Conservation (phyloP, 2,113 vertebrate species). For the Alligator sinensis region DNA sequence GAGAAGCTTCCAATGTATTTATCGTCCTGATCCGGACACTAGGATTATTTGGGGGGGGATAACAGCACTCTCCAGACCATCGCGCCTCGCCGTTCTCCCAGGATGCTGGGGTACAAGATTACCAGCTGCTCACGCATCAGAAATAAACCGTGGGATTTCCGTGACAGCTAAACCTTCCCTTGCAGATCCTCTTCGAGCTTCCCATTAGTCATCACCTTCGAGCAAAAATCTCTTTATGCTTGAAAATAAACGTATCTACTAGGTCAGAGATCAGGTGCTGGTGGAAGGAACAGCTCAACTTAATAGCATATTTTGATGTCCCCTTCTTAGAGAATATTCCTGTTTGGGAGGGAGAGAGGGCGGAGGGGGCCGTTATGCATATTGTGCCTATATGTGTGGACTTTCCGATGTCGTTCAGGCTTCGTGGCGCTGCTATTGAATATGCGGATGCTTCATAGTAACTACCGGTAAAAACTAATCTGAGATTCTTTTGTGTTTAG, state of each 20-base stretch:
- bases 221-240: background rate
- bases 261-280: background rate
- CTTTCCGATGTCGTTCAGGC: background rate
- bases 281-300: background rate
- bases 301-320: background rate
- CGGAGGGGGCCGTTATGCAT: no score
- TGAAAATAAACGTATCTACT: background rate
- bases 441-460: background rate
- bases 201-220: background rate
- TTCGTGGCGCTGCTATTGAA: background rate
- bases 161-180: background rate
- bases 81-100: background rate
- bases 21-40: background rate
- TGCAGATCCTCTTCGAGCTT: background rate
- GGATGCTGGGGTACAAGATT: background rate
- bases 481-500: slow-evolving; percentile 47
- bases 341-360: no score
- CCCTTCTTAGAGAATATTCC: background rate
- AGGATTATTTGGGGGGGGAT: background rate
- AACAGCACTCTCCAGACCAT: background rate
- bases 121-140: background rate
- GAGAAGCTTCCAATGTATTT: background rate
- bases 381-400: background rate
- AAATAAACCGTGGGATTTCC: background rate
- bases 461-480: slow-evolving; percentile 63